A percentile compares a stretch with the other conserved stretches of the same genome.
Conservation (phyloP, 2,113 vertebrate species). For the Dromas ardeola region DNA sequence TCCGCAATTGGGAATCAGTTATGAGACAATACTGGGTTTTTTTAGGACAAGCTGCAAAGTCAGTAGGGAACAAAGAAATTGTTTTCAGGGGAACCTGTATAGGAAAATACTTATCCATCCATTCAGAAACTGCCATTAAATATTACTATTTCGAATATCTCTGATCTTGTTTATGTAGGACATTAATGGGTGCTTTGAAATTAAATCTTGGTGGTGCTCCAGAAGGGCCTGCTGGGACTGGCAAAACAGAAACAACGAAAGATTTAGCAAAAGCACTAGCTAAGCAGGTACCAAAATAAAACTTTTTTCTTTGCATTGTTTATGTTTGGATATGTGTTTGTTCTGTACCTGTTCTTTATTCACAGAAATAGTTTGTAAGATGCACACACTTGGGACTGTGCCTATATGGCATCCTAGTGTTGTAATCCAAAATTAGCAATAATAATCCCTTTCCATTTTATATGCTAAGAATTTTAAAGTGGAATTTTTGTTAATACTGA, state of each 20-base stretch:
- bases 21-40: background rate
- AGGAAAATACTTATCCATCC: background rate
- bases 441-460: background rate
- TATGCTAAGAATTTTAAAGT: background rate
- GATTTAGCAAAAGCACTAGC: slow-evolving; percentile 94
- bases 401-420: background rate
- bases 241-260: slow-evolving; percentile 97
- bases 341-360: background rate
- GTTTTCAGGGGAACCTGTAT: background rate
- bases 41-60: background rate
- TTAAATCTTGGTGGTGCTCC: slow-evolving; percentile 92
- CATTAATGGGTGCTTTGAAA: slow-evolving; percentile 93
- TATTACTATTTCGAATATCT: background rate
- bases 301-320: background rate
- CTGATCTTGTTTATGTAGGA: slow-evolving; percentile 71
- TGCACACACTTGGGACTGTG: background rate
- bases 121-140: background rate
- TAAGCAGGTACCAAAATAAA: slow-evolving; percentile 83
- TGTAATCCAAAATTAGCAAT: background rate
- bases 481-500: background rate
- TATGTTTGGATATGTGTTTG: background rate
- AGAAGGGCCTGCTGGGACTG: slow-evolving; percentile 94
- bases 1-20: background rate
- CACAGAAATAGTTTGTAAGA: background rate
- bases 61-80: background rate